These are phyloP conservation scores for Bubo blakistoni DNA, from an alignment of 2,113 vertebrate species.

Conservation along the genomic window DNA sequence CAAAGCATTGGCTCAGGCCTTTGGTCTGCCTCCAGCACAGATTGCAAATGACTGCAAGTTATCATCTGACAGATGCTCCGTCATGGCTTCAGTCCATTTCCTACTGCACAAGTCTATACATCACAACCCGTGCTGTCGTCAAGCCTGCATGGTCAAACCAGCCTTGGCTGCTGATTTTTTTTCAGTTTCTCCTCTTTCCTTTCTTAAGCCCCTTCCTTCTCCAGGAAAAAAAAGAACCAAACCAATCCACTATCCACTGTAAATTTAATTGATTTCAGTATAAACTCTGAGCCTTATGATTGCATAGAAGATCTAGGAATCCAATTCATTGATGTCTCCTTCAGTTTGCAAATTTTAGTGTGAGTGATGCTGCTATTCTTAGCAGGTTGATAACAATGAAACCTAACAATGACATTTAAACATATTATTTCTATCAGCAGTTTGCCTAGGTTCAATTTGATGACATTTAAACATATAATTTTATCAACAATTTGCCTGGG, in stretches of 20 bases:
- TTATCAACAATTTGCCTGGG: background rate
- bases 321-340: background rate
- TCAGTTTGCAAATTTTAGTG: background rate
- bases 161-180: background rate
- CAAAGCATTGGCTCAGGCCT: constrained; percentile 24
- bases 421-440: background rate
- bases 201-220: background rate
- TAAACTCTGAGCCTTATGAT: background rate
- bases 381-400: background rate
- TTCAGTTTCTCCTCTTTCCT: background rate
- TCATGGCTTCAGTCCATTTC: constrained; percentile 42
- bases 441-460: background rate
- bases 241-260: background rate
- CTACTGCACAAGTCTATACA: constrained; percentile 39
- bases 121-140: background rate
- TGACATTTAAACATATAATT: background rate
- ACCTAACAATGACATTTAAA: background rate
- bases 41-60: constrained; percentile 56
- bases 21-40: constrained; percentile 60
- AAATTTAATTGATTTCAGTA: background rate
- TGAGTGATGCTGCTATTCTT: background rate
- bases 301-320: accelerated
- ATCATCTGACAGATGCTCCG: constrained; percentile 55
- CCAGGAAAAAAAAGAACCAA: background rate
- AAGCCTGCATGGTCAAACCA: background rate